A percentile compares a stretch with the other conserved stretches of the same genome.
phyloP scores from a whole-genome alignment of 2,113 vertebrate species.

The Gavialis gangeticus region DNA sequence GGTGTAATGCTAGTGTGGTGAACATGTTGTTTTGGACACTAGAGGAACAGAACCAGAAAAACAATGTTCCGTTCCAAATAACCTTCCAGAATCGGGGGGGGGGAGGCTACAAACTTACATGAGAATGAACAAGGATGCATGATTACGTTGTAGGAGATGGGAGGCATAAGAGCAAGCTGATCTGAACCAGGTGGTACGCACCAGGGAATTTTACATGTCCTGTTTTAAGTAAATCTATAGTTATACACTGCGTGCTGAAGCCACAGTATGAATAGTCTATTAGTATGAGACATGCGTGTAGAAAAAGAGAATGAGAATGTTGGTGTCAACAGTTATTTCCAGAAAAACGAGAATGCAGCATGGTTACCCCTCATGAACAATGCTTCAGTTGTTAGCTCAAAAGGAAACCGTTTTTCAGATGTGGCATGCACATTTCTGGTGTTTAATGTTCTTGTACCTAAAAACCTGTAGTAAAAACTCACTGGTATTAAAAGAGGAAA shows the following conservation, averaged over 20 bases:
- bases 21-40: constrained; percentile 52
- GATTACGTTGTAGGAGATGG: constrained; percentile 61
- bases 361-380: neutral
- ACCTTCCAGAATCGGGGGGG: constrained; percentile 39
- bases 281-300: neutral
- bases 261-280: neutral
- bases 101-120: neutral
- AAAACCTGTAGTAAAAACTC: neutral
- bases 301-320: neutral
- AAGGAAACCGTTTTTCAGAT: constrained; percentile 9
- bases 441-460: constrained; percentile 30
- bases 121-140: constrained; percentile 70
- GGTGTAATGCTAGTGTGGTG: constrained; percentile 40
- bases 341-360: constrained; percentile 24
- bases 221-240: constrained; percentile 43
- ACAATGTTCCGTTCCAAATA: constrained; percentile 63
- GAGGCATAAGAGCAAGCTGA: neutral
- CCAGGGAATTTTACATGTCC: constrained; percentile 39
- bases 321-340: neutral
- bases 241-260: constrained; percentile 24
- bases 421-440: neutral
- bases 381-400: neutral
- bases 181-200: neutral
- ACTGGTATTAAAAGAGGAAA: constrained; percentile 27
- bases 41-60: constrained; percentile 32